Percentiles rank a stretch among this genome's conserved stretches.
Conservation (phyloP, 2,113 vertebrate species). For the Dunckerocampus dactyliophorus region DNA sequence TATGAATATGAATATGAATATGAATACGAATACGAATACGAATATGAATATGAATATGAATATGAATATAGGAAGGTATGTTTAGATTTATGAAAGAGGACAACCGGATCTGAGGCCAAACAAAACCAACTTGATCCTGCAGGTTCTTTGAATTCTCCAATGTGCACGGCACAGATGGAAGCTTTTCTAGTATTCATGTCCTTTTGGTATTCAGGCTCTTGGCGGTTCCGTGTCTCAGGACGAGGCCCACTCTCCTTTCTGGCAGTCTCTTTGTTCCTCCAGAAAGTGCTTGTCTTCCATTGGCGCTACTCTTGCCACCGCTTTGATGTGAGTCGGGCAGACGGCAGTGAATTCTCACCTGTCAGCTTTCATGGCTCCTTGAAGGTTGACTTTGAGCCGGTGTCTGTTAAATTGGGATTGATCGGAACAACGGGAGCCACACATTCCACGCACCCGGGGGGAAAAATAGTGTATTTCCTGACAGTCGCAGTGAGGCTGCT, state of each 20-base stretch:
- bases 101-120: slow-evolving; percentile 8
- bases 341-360: slow-evolving; percentile 72
- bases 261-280: slow-evolving; percentile 66
- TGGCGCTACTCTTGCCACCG: slow-evolving; percentile 41
- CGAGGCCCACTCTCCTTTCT: slow-evolving; percentile 46
- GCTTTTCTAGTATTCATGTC: slow-evolving; percentile 51
- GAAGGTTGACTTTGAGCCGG: slow-evolving; percentile 69
- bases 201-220: slow-evolving; percentile 58
- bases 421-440: slow-evolving; percentile 69
- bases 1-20: neutral
- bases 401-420: slow-evolving; percentile 77
- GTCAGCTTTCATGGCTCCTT: slow-evolving; percentile 71
- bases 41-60: no score
- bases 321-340: slow-evolving; percentile 68
- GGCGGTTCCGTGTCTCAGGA: slow-evolving; percentile 52
- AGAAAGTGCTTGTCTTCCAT: slow-evolving; percentile 57
- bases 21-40: no score
- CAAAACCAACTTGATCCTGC: slow-evolving; percentile 13
- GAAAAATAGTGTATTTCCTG: slow-evolving; percentile 42
- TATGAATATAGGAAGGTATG: slow-evolving; percentile 4
- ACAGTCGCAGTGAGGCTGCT: slow-evolving; percentile 48
- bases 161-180: slow-evolving; percentile 45
- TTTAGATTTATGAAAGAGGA: slow-evolving; percentile 13
- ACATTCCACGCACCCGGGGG: slow-evolving; percentile 43
- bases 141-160: slow-evolving; percentile 27